phyloP scores from a whole-genome alignment of 2,113 vertebrate genomes.

The Malaclemys terrapin region DNA sequence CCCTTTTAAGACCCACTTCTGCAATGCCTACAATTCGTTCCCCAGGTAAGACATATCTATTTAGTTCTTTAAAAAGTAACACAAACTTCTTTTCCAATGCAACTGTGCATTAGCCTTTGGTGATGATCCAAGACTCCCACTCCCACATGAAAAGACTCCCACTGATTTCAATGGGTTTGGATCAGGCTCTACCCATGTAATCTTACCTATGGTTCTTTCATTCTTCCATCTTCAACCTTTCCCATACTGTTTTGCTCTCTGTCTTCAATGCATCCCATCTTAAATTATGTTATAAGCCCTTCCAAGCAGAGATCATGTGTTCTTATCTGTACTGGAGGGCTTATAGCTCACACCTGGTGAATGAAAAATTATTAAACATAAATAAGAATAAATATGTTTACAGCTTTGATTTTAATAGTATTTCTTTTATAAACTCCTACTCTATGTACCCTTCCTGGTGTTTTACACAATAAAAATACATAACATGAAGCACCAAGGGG shows the following conservation, averaged over 20 bases:
- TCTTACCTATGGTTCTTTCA: background rate
- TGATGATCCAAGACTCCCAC: background rate
- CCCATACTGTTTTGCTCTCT: accelerated
- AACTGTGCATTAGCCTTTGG: background rate
- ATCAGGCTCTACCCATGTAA: background rate
- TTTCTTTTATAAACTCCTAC: background rate
- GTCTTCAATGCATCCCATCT: background rate
- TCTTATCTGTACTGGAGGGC: background rate
- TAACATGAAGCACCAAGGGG: background rate
- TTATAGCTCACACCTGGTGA: background rate
- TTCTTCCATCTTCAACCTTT: background rate
- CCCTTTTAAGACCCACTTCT: background rate
- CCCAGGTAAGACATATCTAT: background rate
- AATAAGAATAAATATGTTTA: background rate
- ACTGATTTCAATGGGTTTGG: background rate
- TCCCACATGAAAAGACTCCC: background rate
- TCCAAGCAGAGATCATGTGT: background rate
- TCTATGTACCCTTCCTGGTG: background rate
- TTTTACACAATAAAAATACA: background rate
- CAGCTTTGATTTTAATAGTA: background rate
- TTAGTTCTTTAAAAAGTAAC: background rate
- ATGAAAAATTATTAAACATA: background rate
- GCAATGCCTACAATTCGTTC: background rate
- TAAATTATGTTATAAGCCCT: background rate
- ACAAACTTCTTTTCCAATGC: background rate